Base-by-base conservation (phyloP, 1,140 invertebrate genomes). In the Leptoteleia sp. region DNA sequence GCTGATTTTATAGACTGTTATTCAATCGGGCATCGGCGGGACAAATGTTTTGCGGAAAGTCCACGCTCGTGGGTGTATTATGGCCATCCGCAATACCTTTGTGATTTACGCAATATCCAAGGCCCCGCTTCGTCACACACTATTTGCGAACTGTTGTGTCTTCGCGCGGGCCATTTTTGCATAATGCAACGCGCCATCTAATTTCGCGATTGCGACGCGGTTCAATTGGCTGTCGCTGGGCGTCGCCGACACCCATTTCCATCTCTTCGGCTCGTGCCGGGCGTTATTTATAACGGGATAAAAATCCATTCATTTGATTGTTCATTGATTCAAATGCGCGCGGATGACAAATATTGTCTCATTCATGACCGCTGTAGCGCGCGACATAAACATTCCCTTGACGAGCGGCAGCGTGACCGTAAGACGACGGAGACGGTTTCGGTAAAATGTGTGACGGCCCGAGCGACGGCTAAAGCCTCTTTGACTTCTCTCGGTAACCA, bases 401-500 rank as follows among this genome's bases (percentile, higher is more conserved):
- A 77, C 64, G 62, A 73, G 65, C 67, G 55, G 45, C 65, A 62
- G 57, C 70, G 52, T 77, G 79, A 77, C 75, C 64, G 68, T 70
- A 70, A 64, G 62, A 64, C 71, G 64, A 76, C 68, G 29, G 64
- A 57, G 77, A 82, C 83, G 81, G 83, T 86, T 86, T 85, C 81
- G 77, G 81, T 86, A 86, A 86, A 86, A 86, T 86, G 85, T 86
- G 84, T 85, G 84, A 87, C 84, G 80, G 80, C 78, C 78, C 57
- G 76, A 82, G 81, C 81, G 81, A 85, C 82, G 80, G 81, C 54
- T 80, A 82, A 83, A 87, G 83, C 80, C 81, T 84, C 84, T 85
- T 85, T 86, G 83, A 87, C 81, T 86, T 86, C 81, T 76, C 68
- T 55, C 81, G 48, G 80, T 84, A 82, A 85, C 84, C 84, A 86